A percentile compares a stretch with the other conserved stretches of the same genome.
phyloP scores from a whole-genome alignment of 2,113 vertebrate genomes.

The Herpailurus yagouaroundi region DNA sequence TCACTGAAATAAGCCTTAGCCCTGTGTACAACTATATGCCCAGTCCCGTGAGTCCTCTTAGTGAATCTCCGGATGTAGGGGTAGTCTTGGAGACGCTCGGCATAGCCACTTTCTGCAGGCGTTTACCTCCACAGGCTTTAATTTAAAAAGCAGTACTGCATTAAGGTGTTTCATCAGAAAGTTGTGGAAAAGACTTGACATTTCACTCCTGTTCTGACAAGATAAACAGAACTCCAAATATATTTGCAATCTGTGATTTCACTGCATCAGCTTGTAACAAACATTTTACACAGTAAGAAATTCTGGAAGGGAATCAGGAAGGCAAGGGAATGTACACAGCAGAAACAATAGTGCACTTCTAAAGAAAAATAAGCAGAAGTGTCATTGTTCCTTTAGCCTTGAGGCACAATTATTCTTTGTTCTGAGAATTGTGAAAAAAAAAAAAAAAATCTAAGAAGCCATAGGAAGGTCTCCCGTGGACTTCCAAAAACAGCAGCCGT shows the following conservation, averaged over 20 bases:
- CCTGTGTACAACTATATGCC: neutral
- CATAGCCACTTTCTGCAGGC: neutral
- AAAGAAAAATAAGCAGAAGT: conserved; percentile 71
- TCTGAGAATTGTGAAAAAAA: conserved; percentile 39
- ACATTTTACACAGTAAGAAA: conserved; percentile 49
- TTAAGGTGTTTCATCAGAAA: conserved; percentile 30
- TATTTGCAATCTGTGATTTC: conserved; percentile 46
- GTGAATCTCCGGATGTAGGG: neutral
- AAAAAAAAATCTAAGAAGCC: conserved; percentile 48
- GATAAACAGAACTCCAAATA: conserved; percentile 48
- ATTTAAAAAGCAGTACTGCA: neutral
- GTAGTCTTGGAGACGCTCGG: neutral
- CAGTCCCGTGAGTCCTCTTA: neutral
- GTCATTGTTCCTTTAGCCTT: conserved; percentile 71
- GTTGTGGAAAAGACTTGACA: conserved; percentile 15
- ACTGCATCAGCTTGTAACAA: conserved; percentile 9
- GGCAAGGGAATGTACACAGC: conserved; percentile 51
- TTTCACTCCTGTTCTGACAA: neutral
- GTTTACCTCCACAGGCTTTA: neutral
- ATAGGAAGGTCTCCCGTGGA: conserved; percentile 31
- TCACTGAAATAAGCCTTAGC: neutral
- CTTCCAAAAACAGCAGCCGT: conserved; percentile 40
- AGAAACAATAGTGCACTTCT: conserved; percentile 74
- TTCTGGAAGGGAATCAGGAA: conserved; percentile 52
- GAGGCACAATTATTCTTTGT: conserved; percentile 76